Conservation (phyloP, 2,888 invertebrate genomes). For the Thera obeliscata region DNA sequence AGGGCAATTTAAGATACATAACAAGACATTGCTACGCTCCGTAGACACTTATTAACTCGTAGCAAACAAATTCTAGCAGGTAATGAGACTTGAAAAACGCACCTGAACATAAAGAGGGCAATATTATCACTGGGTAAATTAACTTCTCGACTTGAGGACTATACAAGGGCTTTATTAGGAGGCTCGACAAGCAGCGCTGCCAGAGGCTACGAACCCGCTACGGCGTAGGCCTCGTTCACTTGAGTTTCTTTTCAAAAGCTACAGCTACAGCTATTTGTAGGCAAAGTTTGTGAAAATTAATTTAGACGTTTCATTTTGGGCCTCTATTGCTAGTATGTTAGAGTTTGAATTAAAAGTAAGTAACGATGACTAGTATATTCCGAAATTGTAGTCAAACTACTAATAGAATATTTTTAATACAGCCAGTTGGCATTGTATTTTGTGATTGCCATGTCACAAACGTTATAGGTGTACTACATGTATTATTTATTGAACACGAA, state of each 20-base stretch:
- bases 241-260: constrained; percentile 30
- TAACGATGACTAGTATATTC: no score
- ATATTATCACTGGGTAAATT: constrained; percentile 57
- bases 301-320: constrained; percentile 21
- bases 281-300: constrained; percentile 16
- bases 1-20: constrained; percentile 3
- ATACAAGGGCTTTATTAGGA: constrained; percentile 54
- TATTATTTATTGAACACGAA: no score
- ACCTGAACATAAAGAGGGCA: constrained; percentile 50
- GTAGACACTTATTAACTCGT: constrained; percentile 41
- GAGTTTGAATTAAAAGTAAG: no score
- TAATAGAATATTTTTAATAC: no score
- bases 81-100: constrained; percentile 53
- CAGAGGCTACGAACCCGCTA: constrained; percentile 33
- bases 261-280: constrained; percentile 7
- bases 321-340: background rate
- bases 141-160: constrained; percentile 52
- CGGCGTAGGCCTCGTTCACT: constrained; percentile 29
- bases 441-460: no score
- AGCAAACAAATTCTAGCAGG: constrained; percentile 43
- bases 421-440: no score
- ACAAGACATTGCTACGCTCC: constrained; percentile 29
- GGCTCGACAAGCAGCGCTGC: constrained; percentile 36
- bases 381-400: no score
- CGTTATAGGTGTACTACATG: no score